Evolutionary conservation across 2,113 vertebrate species (phyloP).

Genomic region (Excalfactoria chinensis): DNA sequence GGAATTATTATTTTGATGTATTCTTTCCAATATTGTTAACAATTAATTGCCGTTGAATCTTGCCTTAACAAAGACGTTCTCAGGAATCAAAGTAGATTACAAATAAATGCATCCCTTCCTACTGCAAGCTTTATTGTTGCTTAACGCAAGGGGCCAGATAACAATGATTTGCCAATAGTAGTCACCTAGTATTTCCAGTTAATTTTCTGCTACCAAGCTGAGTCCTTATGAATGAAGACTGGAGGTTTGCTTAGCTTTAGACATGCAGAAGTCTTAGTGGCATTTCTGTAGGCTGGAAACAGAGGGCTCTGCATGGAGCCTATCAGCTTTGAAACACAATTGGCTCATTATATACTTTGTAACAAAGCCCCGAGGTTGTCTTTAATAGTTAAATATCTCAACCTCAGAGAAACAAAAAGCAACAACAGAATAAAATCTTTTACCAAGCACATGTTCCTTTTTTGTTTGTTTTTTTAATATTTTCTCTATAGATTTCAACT

Average conservation of each 20-base stretch:
- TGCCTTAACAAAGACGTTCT: neutral
- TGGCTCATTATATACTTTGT: neutral
- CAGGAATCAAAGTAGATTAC: neutral
- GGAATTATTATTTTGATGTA: neutral
- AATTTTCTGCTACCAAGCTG: neutral
- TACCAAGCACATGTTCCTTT: neutral
- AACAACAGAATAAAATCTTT: neutral
- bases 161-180: neutral
- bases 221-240: neutral
- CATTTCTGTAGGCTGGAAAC: neutral
- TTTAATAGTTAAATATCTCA: neutral
- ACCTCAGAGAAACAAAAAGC: neutral
- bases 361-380: neutral
- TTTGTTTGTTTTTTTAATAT: neutral
- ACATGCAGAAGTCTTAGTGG: neutral
- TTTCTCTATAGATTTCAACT: neutral
- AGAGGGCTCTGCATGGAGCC: neutral
- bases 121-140: neutral
- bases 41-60: neutral
- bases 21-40: neutral
- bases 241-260: neutral
- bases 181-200: neutral
- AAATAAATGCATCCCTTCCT: neutral
- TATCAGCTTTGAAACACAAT: constrained; percentile 6
- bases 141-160: neutral